phyloP scores from a whole-genome alignment of 2,888 invertebrate genomes.

The Melinaea menophilus region DNA sequence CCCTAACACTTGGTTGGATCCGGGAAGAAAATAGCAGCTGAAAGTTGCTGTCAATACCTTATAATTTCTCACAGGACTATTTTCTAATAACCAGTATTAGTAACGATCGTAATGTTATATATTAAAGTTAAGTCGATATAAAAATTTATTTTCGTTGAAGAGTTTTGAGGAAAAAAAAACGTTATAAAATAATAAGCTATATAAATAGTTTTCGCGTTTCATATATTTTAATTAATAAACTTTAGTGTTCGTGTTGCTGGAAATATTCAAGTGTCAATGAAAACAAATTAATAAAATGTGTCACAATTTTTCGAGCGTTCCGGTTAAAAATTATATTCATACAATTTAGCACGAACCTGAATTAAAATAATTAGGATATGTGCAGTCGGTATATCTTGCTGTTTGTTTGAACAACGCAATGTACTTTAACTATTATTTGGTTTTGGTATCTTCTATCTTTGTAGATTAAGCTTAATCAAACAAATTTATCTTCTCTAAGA shows the following conservation, averaged over 20 bases:
- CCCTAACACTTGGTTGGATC: too few relatives aligned
- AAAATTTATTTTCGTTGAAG: too few relatives aligned
- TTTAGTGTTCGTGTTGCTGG: constrained; percentile 1
- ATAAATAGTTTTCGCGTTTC: neutral
- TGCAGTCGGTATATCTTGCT: neutral
- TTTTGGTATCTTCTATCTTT: neutral
- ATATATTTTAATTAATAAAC: neutral
- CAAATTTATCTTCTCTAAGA: too few relatives aligned
- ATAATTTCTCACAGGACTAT: too few relatives aligned
- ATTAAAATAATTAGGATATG: constrained; percentile 15
- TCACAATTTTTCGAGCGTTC: constrained; percentile 9
- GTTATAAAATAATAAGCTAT: too few relatives aligned
- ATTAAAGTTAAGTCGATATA: too few relatives aligned
- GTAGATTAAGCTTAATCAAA: too few relatives aligned
- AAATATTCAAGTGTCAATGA: constrained; percentile 5
- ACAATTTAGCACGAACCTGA: constrained; percentile 13
- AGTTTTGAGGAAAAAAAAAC: too few relatives aligned
- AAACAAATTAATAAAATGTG: constrained; percentile 4
- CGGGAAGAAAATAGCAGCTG: too few relatives aligned
- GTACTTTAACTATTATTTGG: constrained; percentile 15
- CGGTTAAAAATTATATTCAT: constrained; percentile 16
- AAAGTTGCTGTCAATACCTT: too few relatives aligned
- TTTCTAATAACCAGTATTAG: too few relatives aligned
- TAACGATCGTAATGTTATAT: too few relatives aligned
- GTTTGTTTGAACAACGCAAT: constrained; percentile 3